Conservation (phyloP, 2,888 invertebrate genomes). For the Dryobota labecula region DNA sequence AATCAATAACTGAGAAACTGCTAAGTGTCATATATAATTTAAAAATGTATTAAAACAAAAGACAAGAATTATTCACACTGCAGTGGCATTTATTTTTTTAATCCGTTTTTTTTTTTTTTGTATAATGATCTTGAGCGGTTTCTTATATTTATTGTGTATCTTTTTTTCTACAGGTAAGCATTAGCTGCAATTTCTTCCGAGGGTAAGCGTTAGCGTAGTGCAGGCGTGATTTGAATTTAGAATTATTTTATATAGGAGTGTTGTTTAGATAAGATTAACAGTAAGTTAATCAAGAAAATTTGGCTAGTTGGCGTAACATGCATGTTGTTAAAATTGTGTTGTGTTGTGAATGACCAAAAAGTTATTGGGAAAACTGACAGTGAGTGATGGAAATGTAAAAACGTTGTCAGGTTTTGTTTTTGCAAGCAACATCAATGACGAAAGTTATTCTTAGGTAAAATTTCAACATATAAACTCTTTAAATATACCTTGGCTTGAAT, state of each 20-base stretch:
- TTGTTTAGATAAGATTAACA: not conserved
- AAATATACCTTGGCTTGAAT: not conserved
- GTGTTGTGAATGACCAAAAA: not conserved
- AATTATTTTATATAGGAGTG: not conserved
- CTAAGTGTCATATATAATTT: not conserved
- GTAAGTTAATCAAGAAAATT: not conserved
- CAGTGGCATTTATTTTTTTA: not conserved
- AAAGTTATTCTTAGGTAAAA: not conserved
- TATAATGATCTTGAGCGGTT: not conserved
- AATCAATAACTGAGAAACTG: not conserved
- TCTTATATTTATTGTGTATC: not conserved
- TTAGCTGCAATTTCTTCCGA: not conserved
- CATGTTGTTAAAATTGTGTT: not conserved
- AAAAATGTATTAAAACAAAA: not conserved
- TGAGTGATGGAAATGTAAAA: not conserved
- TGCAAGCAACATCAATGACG: not conserved
- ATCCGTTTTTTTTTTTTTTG: too few species aligned
- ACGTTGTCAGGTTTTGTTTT: not conserved
- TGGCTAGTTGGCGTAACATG: not conserved
- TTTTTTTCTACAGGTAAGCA: slow-evolving; percentile 39
- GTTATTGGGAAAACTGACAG: not conserved
- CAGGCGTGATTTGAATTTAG: not conserved
- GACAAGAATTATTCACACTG: not conserved
- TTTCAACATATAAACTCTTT: not conserved
- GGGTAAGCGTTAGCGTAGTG: slow-evolving; percentile 11